Base-by-base conservation (phyloP, 2,797 vertebrate species). In the Alectoris magna region DNA sequence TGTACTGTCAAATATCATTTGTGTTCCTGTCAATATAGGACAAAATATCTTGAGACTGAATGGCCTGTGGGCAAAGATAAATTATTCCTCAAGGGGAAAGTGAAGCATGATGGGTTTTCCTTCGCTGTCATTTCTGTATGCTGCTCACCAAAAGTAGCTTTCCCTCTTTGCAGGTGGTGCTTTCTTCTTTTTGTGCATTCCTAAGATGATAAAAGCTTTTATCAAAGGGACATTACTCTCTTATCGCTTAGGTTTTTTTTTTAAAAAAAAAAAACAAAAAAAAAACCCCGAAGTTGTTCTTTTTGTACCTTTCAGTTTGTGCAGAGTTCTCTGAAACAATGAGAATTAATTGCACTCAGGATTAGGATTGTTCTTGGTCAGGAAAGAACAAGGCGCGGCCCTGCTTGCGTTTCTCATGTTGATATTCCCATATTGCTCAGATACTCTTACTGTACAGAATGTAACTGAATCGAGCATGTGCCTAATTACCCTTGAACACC, bases 1-100 rank as follows among this genome's bases (percentile, higher is more conserved):
- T 93, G 71, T 34, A 15, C 8, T 94, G 90, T 92, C 95, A 92
- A 63, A 69, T 60, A 78, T 44, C 14, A 38, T 95, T 95, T 92
- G 80, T 49, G 44, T 90, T 93, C 74, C 90, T 93, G 88, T 92
- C 93, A 90, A 63, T 88, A 26, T 21, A 13, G 60, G 84, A 17
- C n/a, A 67, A 86, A 84, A 60, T 88, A 84, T 67, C 70, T 59
- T 66, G 43, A 70, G 80, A 91, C 70, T 29, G 72, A 81, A 70
- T 81, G 68, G 93, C 85, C 84, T 81, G 67, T 3, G 39, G 87
- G 87, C 68, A 75, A 92, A 75, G 87, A 88, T 81, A 88, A 86
- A 93, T 46, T 26, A 82, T 34, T 64, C 94, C 91, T 96, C 74
- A 29, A 84, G 83, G 76, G 91, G 77, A 41, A 75, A 79, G 64